Percentiles rank a stretch among this genome's conserved stretches.
phyloP scores from a whole-genome alignment of 2,113 vertebrate genomes.

The Tetrao urogallus region DNA sequence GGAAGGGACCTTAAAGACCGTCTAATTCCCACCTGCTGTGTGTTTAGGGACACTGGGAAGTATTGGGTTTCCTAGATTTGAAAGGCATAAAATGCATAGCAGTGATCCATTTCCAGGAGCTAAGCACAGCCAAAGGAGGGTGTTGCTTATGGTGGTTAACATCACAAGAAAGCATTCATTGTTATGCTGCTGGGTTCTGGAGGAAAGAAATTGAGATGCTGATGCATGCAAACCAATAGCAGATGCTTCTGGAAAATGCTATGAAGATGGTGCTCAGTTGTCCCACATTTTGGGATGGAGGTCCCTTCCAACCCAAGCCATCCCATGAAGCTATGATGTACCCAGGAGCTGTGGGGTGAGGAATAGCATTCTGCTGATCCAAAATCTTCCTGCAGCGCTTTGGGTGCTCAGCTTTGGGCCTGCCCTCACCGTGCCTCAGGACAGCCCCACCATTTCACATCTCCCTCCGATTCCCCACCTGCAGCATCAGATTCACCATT shows the following conservation, averaged over 20 bases:
- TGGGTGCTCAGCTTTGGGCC: neutral
- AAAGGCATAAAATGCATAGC: neutral
- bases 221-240: neutral
- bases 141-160: neutral
- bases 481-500: accelerated
- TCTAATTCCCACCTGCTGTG: neutral
- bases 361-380: accelerated
- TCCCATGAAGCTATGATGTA: neutral
- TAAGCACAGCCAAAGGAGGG: neutral
- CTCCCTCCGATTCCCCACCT: neutral
- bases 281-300: accelerated
- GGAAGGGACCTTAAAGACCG: no score
- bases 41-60: neutral
- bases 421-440: neutral
- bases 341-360: neutral
- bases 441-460: accelerated
- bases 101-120: neutral
- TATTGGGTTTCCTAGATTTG: neutral
- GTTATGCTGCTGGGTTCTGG: no score
- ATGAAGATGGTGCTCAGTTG: accelerated
- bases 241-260: neutral
- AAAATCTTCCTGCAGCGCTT: accelerated
- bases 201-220: neutral
- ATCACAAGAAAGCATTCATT: neutral
- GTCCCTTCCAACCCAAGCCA: neutral